These are phyloP conservation scores for Bombus confusus DNA, from an alignment of 1,140 invertebrate species.

Conservation along the genomic window DNA sequence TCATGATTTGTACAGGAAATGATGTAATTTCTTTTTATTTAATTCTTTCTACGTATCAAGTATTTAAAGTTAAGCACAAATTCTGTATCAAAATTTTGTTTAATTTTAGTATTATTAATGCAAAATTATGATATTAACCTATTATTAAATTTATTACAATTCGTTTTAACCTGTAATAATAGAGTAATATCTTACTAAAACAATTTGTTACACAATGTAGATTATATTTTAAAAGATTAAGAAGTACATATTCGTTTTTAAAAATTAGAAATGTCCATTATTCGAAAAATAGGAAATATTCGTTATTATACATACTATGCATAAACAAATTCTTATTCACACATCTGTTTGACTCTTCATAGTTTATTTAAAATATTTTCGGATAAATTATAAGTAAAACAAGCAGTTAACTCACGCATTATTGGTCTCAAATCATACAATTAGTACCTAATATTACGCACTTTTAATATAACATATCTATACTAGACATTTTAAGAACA, in stretches of 20 bases:
- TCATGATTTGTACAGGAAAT: constrained; percentile 40
- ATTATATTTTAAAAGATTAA: constrained; percentile 42
- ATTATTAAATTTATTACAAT: constrained; percentile 42
- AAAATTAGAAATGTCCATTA: constrained; percentile 49
- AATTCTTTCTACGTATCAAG: constrained; percentile 19
- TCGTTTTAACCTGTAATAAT: constrained; percentile 27
- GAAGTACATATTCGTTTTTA: constrained; percentile 45
- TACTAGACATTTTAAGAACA: constrained; percentile 41
- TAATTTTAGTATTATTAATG: constrained; percentile 32
- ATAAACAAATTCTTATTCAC: constrained; percentile 49
- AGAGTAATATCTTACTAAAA: constrained; percentile 33
- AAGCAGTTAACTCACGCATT: constrained; percentile 40
- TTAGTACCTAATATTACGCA: constrained; percentile 42
- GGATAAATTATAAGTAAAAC: constrained; percentile 44
- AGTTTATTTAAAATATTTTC: constrained; percentile 45
- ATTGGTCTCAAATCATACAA: constrained; percentile 42
- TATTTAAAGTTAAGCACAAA: constrained; percentile 41
- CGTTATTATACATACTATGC: constrained; percentile 42
- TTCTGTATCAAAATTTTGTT: constrained; percentile 43
- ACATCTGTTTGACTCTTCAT: constrained; percentile 37
- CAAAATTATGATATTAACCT: constrained; percentile 41
- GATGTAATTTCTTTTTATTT: constrained; percentile 28
- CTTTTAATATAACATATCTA: constrained; percentile 38
- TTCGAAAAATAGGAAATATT: constrained; percentile 52
- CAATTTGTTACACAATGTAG: constrained; percentile 35